Evolutionary conservation across 1,140 invertebrate genomes (phyloP), one percentile per base, ranked within the genome.

Genomic region (Orius insidiosus): DNA sequence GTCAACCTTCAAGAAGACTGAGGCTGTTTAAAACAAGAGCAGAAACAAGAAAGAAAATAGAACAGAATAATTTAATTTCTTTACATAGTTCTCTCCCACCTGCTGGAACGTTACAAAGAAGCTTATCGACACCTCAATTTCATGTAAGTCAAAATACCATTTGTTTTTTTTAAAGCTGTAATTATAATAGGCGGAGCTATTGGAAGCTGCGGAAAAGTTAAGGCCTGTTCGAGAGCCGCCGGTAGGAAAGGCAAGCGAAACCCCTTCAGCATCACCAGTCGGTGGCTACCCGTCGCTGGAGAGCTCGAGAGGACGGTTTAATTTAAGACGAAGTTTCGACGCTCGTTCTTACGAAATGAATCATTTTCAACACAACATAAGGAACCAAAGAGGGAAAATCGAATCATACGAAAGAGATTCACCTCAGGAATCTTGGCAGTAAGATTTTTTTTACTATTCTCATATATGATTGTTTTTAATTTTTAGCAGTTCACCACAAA

Each of bases 21-120:
- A 66, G 77, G 10, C 62, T 80, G 19, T 80, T 80, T 58, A 79
- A 79, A 62, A 80, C 77, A n/a, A 70, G 74, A 58, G 74, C 74
- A 10, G 76, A 79, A 62, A 74, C 72, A 11, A 57, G 54, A 32
- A 59, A 59, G 58, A 52, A 52, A 5, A 19, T 40, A 32, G 43
- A 41, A 13, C 19, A 36, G 7, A 9, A 31, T 13, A 42, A 31
- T 35, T 45, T 44, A n/a, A 24, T 37, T 34, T 45, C 41, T 39
- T 47, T 24, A 39, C 45, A 43, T 11, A 45, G 47, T 51, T 45
- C 50, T 33, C 37, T 38, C 16, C 50, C 45, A 37, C 39, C 43
- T 10, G 36, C 51, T 9, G 48, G 53, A 14, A 50, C 54, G 34
- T 38, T 58, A 19, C 53, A 57, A 52, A 65, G 68, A 53, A 73